Conservation (phyloP, 2,113 vertebrate genomes). For the Sarotherodon lohbergeri region DNA sequence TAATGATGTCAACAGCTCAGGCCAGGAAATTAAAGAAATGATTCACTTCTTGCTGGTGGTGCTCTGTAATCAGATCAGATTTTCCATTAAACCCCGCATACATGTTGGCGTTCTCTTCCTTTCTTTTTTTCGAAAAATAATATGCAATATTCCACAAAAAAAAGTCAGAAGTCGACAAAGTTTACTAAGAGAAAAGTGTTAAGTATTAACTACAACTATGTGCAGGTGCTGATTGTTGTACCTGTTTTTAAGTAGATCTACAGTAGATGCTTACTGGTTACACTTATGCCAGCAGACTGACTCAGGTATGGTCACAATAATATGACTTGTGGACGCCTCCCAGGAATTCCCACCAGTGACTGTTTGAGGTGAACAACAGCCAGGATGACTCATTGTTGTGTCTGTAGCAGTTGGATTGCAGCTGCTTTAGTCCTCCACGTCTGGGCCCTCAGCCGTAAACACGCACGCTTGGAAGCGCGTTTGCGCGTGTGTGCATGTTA, state of each 20-base stretch:
- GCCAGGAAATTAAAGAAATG: constrained; percentile 11
- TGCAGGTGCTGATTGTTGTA: neutral
- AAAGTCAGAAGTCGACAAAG: neutral
- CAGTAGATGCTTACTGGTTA: neutral
- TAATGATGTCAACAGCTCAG: neutral
- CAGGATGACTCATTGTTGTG: constrained; percentile 57
- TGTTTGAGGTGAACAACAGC: constrained; percentile 35
- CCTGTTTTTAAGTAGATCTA: neutral
- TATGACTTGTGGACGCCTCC: neutral
- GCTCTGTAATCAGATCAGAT: neutral
- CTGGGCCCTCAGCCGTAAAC: constrained; percentile 7
- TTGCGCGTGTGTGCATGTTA: neutral
- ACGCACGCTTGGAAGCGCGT: neutral
- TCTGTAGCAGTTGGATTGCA: constrained; percentile 42
- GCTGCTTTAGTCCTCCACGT: constrained; percentile 12
- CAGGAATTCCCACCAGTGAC: constrained; percentile 35
- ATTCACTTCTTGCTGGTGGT: neutral
- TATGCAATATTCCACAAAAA: neutral
- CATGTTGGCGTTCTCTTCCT: neutral
- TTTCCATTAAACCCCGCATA: neutral
- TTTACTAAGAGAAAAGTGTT: neutral
- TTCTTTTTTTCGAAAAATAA: neutral
- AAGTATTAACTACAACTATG: neutral
- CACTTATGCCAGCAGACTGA: neutral
- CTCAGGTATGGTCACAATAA: neutral